Evolutionary conservation across 2,888 invertebrate genomes (phyloP).

Genomic region (Ochlodes sylvanus): DNA sequence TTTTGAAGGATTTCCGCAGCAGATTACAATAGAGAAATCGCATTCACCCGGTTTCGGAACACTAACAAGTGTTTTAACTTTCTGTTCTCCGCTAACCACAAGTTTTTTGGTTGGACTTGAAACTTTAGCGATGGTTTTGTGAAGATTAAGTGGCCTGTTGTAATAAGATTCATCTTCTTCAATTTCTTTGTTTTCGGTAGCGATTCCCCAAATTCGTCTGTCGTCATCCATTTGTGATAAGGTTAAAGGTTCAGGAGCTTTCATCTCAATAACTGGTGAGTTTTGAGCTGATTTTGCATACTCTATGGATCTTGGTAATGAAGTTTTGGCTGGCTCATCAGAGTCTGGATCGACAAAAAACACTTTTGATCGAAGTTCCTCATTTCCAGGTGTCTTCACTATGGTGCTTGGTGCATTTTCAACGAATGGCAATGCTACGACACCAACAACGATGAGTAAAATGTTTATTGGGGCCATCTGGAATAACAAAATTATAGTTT

Average conservation of each 20-base stretch:
- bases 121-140: conserved; percentile 18
- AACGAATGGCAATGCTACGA: background rate
- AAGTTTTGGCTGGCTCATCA: background rate
- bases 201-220: conserved; percentile 69
- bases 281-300: background rate
- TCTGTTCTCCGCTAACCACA: background rate
- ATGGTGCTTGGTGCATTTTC: conserved; percentile 12
- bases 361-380: conserved; percentile 7
- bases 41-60: conserved; percentile 29
- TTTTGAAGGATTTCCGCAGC: conserved; percentile 34
- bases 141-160: conserved; percentile 44
- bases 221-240: conserved; percentile 64
- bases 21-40: conserved; percentile 42
- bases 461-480: conserved; percentile 16
- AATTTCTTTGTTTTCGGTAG: conserved; percentile 51
- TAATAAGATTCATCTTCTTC: conserved; percentile 40
- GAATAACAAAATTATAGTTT: background rate
- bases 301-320: background rate
- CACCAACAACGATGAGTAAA: background rate
- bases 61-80: background rate
- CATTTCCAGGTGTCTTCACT: background rate
- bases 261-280: background rate
- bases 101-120: background rate
- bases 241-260: conserved; percentile 41
- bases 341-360: conserved; percentile 2